Base-by-base conservation (phyloP, 1,140 invertebrate genomes). In the Anagrus nilaparvatae region DNA sequence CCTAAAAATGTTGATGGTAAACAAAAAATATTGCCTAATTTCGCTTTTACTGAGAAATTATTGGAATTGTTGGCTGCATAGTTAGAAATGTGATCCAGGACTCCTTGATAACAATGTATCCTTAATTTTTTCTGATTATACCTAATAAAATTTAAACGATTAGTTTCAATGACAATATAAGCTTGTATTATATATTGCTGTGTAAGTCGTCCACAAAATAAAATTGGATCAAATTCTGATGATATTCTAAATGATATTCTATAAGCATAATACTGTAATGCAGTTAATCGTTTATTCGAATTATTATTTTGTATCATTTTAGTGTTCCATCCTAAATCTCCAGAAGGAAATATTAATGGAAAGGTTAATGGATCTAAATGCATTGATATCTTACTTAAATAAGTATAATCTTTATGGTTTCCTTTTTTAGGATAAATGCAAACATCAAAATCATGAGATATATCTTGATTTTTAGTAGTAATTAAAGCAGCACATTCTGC, bases 1-100 rank as follows among this genome's bases (percentile, higher is more conserved):
- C 57, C 60, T 31, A 51, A 51, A 42, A 52, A 54, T 38, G 50
- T 52, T 45, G 56, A 53, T 40, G 57, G 54, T 27, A 59, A 49
- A 49, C 58, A 55, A 24, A 42, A 30, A 16, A 30, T 18, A 17
- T 23, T 27, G n/a, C n/a, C n/a, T n/a, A n/a, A n/a, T n/a, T n/a
- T n/a, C n/a, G n/a, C n/a, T n/a, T n/a, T n/a, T n/a, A 7, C 24
- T 27, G 24, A 27, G 6, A 7, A 27, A 7, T 27, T 27, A 7
- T 27, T 27, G 6, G 12, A 27, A 27, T 7, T 27, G 12, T 27
- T 27, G 6, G 12, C 6, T 27, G 24, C 24, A 27, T 27, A 7
- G 24, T 27, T 27, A 27, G 6, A 12, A 27, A 27, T 27, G 24
- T 27, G 24, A 27, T 27, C 24, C 12, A 27, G 12, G 6, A 27